Conservation (phyloP, 2,888 invertebrate species). For the Nebria salina region DNA sequence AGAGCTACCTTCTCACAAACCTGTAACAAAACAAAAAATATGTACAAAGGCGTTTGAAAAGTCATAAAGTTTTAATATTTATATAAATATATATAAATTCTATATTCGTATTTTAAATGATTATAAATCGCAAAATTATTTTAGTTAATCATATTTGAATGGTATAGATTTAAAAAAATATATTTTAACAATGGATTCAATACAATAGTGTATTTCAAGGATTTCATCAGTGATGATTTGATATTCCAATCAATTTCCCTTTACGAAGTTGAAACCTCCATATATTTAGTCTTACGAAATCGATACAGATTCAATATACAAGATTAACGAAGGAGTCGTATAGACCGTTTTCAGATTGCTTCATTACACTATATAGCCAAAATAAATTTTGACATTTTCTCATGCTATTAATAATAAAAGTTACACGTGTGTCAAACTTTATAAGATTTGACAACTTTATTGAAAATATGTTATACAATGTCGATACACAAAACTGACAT, state of each 20-base stretch:
- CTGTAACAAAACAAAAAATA: too few species aligned
- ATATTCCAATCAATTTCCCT: conserved; percentile 32
- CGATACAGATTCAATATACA: conserved; percentile 13
- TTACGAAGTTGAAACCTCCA: background rate
- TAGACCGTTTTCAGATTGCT: conserved; percentile 1
- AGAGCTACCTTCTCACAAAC: too few species aligned
- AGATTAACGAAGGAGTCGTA: conserved; percentile 6
- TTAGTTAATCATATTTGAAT: too few species aligned
- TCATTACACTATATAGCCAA: background rate
- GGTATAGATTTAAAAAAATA: too few species aligned
- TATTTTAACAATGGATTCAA: too few species aligned
- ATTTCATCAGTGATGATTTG: conserved; percentile 24
- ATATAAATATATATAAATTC: too few species aligned
- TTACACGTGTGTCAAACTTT: background rate
- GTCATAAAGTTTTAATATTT: too few species aligned
- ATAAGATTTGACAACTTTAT: background rate
- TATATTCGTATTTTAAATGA: too few species aligned
- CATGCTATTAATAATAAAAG: background rate
- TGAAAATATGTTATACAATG: background rate
- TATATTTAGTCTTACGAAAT: background rate
- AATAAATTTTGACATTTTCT: background rate
- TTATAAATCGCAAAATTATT: too few species aligned
- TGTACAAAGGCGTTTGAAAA: too few species aligned
- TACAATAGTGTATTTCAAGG: background rate
- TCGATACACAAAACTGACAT: background rate